Base-by-base conservation (phyloP, 2,113 vertebrate genomes). In the Melanerpes formicivorus region DNA sequence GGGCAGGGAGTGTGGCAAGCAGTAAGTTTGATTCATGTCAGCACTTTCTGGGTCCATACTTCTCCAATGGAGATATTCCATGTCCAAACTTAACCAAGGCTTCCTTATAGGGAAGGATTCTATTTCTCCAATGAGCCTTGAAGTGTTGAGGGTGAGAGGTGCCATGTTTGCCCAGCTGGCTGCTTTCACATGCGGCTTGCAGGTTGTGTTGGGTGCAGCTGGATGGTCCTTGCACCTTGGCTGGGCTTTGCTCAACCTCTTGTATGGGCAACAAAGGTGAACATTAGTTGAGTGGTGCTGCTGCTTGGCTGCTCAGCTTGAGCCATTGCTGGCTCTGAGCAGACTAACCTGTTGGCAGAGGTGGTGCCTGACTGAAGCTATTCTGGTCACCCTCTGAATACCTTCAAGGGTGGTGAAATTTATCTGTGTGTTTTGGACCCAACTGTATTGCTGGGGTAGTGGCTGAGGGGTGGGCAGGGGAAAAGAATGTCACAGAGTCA, bases 31-130 rank as follows among this genome's bases (percentile, higher is more conserved):
- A 76, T 90, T 84, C 55, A 66, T 78, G 93, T 97, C 97, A 97
- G 97, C 97, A 97, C 86, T 98, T 98, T 97, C 97, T 96, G 80
- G 90, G 94, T 89, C 93, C 58, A 2, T 70, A 72, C 59, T 2
- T 15, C 2, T 90, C 75, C 81, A 91, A 76, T 77, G 59, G 76
- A 70, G 90, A 60, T 93, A 84, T 37, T 93, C 93, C 83, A 72
- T 86, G 62, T 77, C 81, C 44, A 86, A 83, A 85, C 60, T 58
- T 74, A 76, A 76, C 56, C 50, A 48, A 30, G 80, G 11, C 5
- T 67, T 95, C 90, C 92, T 89, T 88, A 70, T 95, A 80, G 80
- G 89, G 96, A 78, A 87, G 59, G 72, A 74, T 44, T 14, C 14
- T 44, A 44, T 44, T 44, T 16, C 42, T 44, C 42, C 42, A 44